phyloP scores from a whole-genome alignment of 2,113 vertebrate genomes.

The Amazona vittata region DNA sequence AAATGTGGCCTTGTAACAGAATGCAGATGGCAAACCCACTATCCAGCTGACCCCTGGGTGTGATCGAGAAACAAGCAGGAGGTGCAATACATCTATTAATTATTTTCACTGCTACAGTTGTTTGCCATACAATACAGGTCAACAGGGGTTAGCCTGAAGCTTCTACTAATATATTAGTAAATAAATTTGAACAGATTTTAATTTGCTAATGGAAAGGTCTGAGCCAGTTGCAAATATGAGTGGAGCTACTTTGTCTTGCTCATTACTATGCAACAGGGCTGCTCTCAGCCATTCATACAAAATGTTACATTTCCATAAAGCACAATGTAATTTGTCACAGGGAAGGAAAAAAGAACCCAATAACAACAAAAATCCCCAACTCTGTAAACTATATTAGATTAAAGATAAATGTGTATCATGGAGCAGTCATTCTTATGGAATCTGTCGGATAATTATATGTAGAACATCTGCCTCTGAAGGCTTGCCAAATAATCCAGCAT shows the following conservation, averaged over 20 bases:
- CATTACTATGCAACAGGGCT: conserved; percentile 78
- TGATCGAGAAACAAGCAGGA: conserved; percentile 77
- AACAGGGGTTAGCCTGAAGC: conserved; percentile 73
- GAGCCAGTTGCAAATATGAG: conserved; percentile 77
- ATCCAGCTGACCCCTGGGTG: conserved; percentile 62
- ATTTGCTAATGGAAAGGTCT: conserved; percentile 84
- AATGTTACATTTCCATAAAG: conserved; percentile 88
- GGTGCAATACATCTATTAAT: conserved; percentile 78
- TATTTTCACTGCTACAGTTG: conserved; percentile 80
- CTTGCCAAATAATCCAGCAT: conserved; percentile 58
- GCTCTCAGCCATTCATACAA: conserved; percentile 78
- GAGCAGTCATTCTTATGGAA: conserved; percentile 53
- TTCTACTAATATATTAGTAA: conserved; percentile 86
- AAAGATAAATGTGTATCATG: conserved; percentile 70
- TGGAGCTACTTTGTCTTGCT: conserved; percentile 76
- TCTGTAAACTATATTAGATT: conserved; percentile 75
- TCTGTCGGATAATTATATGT: conserved; percentile 63
- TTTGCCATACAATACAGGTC: conserved; percentile 79
- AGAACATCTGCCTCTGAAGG: conserved; percentile 66
- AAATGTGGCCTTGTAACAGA: conserved; percentile 74
- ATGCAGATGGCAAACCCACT: conserved; percentile 75
- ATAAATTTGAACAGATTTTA: conserved; percentile 87
- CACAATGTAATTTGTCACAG: conserved; percentile 78
- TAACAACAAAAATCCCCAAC: not conserved
- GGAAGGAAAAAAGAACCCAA: not conserved